Percentiles rank a stretch among this genome's conserved stretches.
Evolutionary conservation across 2,113 vertebrate species (phyloP).

Genomic region (Heloderma charlesbogerti): DNA sequence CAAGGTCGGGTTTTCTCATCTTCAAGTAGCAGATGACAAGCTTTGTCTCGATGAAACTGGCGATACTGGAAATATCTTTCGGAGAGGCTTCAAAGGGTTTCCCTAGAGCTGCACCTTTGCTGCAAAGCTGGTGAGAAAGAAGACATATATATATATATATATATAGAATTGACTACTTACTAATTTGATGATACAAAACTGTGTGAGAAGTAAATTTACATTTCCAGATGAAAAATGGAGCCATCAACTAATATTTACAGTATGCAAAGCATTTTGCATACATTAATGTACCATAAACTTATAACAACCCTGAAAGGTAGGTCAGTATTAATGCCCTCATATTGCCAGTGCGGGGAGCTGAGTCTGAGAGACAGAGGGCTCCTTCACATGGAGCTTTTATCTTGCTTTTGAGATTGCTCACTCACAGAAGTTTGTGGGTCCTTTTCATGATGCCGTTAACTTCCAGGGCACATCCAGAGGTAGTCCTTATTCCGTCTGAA

Average conservation of each 20-base stretch:
- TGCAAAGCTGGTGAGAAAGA: constrained; percentile 73
- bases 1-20: constrained; percentile 75
- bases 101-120: constrained; percentile 71
- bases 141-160: constrained; percentile 20
- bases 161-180: not conserved
- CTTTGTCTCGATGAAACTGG: constrained; percentile 79
- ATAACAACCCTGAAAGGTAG: not conserved
- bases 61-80: constrained; percentile 75
- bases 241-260: not conserved
- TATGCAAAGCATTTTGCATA: not conserved
- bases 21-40: constrained; percentile 78
- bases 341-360: not conserved
- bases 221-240: constrained; percentile 38
- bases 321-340: not conserved
- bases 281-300: not conserved
- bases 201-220: constrained; percentile 25
- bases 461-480: too few species aligned
- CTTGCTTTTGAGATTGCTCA: too few species aligned
- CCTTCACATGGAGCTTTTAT: too few species aligned
- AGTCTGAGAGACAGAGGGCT: not conserved
- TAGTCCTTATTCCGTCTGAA: too few species aligned
- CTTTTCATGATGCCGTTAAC: too few species aligned
- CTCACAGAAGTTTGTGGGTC: too few species aligned
- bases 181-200: constrained; percentile 9
- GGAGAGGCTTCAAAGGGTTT: constrained; percentile 68